Base-by-base conservation (phyloP, 2,113 vertebrate species). In the Calypte anna region DNA sequence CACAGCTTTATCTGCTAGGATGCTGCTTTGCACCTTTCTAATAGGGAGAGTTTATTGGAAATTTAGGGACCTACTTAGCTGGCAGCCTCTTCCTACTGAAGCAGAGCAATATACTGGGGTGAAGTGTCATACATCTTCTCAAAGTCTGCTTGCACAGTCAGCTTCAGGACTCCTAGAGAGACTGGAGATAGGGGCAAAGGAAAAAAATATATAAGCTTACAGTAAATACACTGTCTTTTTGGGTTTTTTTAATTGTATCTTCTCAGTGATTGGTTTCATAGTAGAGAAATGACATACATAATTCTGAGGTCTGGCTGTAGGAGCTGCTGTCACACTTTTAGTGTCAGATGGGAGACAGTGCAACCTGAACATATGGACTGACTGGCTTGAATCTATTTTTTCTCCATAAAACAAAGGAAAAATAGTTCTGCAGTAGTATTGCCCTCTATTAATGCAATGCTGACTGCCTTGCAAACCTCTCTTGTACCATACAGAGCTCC, bases 61-160 rank as follows among this genome's bases (percentile, higher is more conserved):
- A 21, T 25, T 1, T 0, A 25, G 20, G 27, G 27, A 40, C 25
- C 40, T 73, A 4, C 43, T 64, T 78, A 54, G 17, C 44, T 72
- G 66, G 38, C 54, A 83, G 63, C 67, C 28, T 57, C 50, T 51
- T 57, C 51, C 90, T 63, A 31, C 11, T 50, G 43, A 44, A 67
- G 19, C 2, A 25, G 36, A 78, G 86, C 46, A 21, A 6, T 25
- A 36, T 46, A 5, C 33, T n/a, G 36, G 77, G 55, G 43, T 28
- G 1, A 69, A 8, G 27, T 1, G 43, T 24, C 59, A 7, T 62
- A 10, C 14, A 20, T 0, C 44, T 69, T 27, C 12, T 1, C 51
- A 62, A 24, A 36, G 4, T 38, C 48, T 61, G 1, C 58, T 53
- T 22, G 12, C 58, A 6, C 0, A 1, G 36, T 36, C 72, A 54